Conservation (phyloP, 2,888 invertebrate species). For the Apamea sordens region DNA sequence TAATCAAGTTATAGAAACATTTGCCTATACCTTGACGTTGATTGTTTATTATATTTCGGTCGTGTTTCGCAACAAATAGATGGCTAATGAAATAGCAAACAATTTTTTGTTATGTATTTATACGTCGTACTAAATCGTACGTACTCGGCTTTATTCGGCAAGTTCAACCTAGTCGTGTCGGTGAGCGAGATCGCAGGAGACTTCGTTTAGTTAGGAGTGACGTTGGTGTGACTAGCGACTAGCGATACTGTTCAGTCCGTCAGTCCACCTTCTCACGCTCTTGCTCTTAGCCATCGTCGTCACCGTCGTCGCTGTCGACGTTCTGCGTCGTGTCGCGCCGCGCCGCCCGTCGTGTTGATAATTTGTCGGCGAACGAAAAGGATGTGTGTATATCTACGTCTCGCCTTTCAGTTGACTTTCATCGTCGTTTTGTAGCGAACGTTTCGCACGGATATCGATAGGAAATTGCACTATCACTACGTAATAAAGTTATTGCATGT, state of each 20-base stretch:
- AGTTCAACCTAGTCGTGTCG: constrained; percentile 78
- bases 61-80: constrained; percentile 76
- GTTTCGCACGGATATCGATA: constrained; percentile 89
- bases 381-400: constrained; percentile 90
- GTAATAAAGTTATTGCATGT: constrained; percentile 86
- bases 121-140: constrained; percentile 79
- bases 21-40: constrained; percentile 48
- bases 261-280: constrained; percentile 76
- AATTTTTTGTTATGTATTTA: constrained; percentile 75
- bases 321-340: constrained; percentile 71
- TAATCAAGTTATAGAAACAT: constrained; percentile 48
- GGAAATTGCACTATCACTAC: constrained; percentile 88
- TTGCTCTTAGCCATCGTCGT: constrained; percentile 71
- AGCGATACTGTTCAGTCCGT: constrained; percentile 81
- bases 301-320: constrained; percentile 72
- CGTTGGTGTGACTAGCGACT: constrained; percentile 83
- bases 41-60: constrained; percentile 67
- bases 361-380: constrained; percentile 88
- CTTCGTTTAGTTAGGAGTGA: constrained; percentile 76
- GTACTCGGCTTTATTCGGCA: constrained; percentile 80
- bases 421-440: constrained; percentile 90
- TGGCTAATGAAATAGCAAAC: constrained; percentile 78
- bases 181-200: constrained; percentile 84
- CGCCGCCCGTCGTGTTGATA: constrained; percentile 82
- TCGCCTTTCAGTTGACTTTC: constrained; percentile 91